Evolutionary conservation across 2,888 invertebrate genomes (phyloP).

Genomic region (Coenonympha arcania): DNA sequence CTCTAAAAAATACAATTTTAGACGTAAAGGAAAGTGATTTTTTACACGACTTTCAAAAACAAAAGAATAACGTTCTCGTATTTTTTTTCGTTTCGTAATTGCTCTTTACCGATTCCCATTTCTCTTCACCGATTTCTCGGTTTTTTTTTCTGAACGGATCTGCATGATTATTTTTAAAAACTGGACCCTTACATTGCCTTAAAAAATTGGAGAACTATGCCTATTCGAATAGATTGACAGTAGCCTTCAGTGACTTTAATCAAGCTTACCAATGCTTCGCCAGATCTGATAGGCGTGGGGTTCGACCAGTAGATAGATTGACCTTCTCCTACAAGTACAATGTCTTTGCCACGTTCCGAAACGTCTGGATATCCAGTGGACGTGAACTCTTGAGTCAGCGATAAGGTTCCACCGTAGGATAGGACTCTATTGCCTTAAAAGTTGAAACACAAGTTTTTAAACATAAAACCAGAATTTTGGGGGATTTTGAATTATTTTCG

Average conservation of each 20-base stretch:
- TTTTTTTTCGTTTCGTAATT: neutral
- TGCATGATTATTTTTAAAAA: no score
- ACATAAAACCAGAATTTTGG: no score
- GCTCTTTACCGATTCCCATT: no score
- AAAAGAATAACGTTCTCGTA: neutral
- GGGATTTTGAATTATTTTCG: no score
- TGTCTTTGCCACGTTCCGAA: slow-evolving; percentile 81
- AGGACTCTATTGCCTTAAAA: slow-evolving; percentile 79
- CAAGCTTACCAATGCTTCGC: slow-evolving; percentile 73
- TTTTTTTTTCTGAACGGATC: no score
- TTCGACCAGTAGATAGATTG: slow-evolving; percentile 84
- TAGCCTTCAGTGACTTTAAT: neutral
- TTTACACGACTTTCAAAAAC: no score
- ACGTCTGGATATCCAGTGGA: slow-evolving; percentile 64
- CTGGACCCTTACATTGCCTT: no score
- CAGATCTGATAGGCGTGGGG: slow-evolving; percentile 71
- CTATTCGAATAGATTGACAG: neutral
- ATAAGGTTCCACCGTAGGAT: slow-evolving; percentile 89
- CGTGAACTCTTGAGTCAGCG: slow-evolving; percentile 81
- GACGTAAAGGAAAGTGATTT: no score
- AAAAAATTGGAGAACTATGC: no score
- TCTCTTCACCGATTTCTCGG: no score
- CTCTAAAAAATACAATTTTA: slow-evolving; percentile 51
- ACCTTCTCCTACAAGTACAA: slow-evolving; percentile 86
- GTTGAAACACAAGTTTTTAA: no score